Conservation (phyloP, 2,113 vertebrate species). For the Tylochromis polylepis region DNA sequence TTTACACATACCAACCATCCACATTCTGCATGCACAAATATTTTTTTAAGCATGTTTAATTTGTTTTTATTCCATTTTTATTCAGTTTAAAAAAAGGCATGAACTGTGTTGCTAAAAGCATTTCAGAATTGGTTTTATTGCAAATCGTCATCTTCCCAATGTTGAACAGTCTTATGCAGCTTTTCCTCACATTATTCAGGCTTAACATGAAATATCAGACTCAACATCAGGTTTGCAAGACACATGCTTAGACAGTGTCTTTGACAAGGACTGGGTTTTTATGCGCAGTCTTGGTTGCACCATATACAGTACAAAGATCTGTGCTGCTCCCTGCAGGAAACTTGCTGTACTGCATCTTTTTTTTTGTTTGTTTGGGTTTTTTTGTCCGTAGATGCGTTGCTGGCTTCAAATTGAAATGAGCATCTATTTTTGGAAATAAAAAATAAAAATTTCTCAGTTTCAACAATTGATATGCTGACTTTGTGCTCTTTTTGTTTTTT, state of each 20-base stretch:
- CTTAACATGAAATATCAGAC: neutral
- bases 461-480: neutral
- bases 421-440: neutral
- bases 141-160: neutral
- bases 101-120: neutral
- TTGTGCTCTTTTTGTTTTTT: neutral
- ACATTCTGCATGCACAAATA: neutral
- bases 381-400: neutral
- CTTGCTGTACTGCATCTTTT: neutral
- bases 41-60: neutral
- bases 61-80: no score
- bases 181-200: neutral
- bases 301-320: neutral
- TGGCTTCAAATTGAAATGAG: neutral
- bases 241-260: neutral
- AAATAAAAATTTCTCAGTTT: neutral
- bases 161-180: neutral
- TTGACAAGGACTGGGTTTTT: neutral
- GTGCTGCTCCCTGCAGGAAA: slow-evolving; percentile 48
- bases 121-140: neutral
- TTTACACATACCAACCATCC: neutral
- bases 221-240: neutral
- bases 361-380: neutral
- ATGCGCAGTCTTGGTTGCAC: neutral
- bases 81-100: no score